phyloP scores from a whole-genome alignment of 2,797 vertebrate species.

The Orestias chungarensis region DNA sequence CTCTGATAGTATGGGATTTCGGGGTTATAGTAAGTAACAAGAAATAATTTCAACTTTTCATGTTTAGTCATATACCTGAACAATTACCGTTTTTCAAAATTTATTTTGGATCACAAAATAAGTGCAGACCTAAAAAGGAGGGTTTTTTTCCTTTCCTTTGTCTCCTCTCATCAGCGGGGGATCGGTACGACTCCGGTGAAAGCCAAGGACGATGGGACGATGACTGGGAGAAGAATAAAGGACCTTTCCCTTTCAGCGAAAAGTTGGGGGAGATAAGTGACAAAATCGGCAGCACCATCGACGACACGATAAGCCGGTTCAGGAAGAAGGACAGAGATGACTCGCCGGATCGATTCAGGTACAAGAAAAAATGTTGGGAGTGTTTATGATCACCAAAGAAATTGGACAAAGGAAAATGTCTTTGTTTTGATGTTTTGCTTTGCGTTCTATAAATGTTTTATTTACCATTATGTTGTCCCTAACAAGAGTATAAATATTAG shows the following conservation, averaged over 20 bases:
- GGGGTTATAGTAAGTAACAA: slow-evolving; percentile 83
- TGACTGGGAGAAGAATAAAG: slow-evolving; percentile 93
- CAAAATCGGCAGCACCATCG: slow-evolving; percentile 98
- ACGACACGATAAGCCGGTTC: slow-evolving; percentile 96
- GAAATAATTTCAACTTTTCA: not conserved
- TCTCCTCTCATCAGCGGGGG: slow-evolving; percentile 72
- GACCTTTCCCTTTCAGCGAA: slow-evolving; percentile 94
- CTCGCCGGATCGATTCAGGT: slow-evolving; percentile 96
- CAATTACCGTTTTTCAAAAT: not conserved
- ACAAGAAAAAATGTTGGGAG: slow-evolving; percentile 22
- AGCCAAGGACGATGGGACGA: slow-evolving; percentile 92
- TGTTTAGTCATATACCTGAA: not conserved
- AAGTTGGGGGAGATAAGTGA: slow-evolving; percentile 95
- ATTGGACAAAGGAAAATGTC: not conserved
- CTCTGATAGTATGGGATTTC: slow-evolving; percentile 90
- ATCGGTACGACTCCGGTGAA: slow-evolving; percentile 87
- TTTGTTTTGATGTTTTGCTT: not conserved
- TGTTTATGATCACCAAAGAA: not conserved
- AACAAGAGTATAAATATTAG: not conserved
- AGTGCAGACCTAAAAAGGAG: not conserved
- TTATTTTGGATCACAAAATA: not conserved
- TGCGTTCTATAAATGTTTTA: not conserved
- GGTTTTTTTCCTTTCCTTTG: not conserved
- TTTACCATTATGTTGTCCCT: not conserved
- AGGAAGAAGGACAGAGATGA: slow-evolving; percentile 95